Base-by-base conservation (phyloP, 2,888 invertebrate genomes). In the Anoplius nigerrimus region DNA sequence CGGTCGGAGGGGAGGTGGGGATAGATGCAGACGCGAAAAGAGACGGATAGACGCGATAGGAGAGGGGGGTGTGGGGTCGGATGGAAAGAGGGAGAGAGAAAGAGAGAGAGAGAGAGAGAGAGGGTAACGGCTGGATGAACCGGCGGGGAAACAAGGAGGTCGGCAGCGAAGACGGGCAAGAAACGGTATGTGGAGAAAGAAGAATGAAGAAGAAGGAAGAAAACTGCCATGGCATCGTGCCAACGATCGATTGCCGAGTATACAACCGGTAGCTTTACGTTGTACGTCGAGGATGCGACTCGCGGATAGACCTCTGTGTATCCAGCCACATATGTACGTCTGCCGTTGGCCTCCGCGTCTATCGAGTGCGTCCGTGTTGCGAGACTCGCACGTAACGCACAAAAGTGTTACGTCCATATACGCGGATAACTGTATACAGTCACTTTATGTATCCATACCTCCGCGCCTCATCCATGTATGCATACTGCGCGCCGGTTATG, bases 221-320 rank as follows among this genome's bases (percentile, higher is more conserved):
- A 46, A 72, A 69, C 58, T 61, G 55, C 68, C 57, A 70, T 75
- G 79, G 79, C 79, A 73, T 73, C 63, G 75, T 66, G 78, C 80
- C 79, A 79, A 71, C 80, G 75, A 80, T 79, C 79, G 79, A 79
- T 79, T 57, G 75, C 69, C 15, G 59, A 61, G 71, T 69, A 64
- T 65, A 74, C 68, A 73, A 58, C 22, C 34, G 56, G 34, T 45
- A 22, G 15, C 62, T 69, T 66, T 62, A 34, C 64, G 65, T 69
- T 53, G 71, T 69, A 69, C 75, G 71, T 69, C 66, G 59, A 56
- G 62, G 69, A 66, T 71, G 63, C 56, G 71, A 63, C 71, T 74
- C 66, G 65, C 59, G 60, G 66, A 58, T 57, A 62, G 34, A 34
- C 11, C 11, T 34, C 34, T 34, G 34, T 34, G 11, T 6, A 34